Conservation (phyloP, 2,888 invertebrate genomes). For the Odontocolon sp. region DNA sequence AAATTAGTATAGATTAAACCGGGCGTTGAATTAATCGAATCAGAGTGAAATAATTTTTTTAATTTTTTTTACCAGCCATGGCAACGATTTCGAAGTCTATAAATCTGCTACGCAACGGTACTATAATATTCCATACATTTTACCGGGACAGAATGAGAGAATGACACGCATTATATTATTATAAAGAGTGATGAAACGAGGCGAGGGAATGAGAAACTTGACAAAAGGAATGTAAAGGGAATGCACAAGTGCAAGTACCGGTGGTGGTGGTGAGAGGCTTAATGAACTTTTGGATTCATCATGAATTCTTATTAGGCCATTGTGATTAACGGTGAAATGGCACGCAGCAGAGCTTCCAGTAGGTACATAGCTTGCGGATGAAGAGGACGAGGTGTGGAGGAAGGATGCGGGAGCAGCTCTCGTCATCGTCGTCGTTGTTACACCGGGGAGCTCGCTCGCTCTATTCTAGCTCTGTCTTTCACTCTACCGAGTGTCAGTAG, state of each 20-base stretch:
- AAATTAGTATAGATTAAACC: background rate
- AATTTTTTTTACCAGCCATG: no score
- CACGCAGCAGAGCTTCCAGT: conserved; percentile 4
- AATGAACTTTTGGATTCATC: conserved; percentile 40
- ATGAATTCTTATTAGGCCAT: conserved; percentile 44
- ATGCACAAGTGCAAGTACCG: background rate
- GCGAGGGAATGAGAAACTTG: background rate
- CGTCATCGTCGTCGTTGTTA: no score
- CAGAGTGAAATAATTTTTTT: background rate
- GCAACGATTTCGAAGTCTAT: no score
- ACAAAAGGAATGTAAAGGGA: conserved; percentile 1
- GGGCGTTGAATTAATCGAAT: background rate
- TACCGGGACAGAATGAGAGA: background rate
- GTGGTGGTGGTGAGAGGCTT: conserved; percentile 13
- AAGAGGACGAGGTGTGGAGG: background rate
- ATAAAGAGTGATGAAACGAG: background rate
- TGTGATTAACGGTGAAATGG: conserved; percentile 43
- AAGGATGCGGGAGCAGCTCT: no score
- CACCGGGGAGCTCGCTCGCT: no score
- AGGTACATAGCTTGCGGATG: conserved; percentile 23
- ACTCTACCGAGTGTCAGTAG: conserved; percentile 52
- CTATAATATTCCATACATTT: background rate
- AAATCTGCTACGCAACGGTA: background rate
- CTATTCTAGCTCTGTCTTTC: conserved; percentile 14
- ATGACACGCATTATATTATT: background rate